A percentile compares a stretch with the other conserved stretches of the same genome.
phyloP scores from a whole-genome alignment of 1,140 invertebrate species.

The Hyles euphorbiae region DNA sequence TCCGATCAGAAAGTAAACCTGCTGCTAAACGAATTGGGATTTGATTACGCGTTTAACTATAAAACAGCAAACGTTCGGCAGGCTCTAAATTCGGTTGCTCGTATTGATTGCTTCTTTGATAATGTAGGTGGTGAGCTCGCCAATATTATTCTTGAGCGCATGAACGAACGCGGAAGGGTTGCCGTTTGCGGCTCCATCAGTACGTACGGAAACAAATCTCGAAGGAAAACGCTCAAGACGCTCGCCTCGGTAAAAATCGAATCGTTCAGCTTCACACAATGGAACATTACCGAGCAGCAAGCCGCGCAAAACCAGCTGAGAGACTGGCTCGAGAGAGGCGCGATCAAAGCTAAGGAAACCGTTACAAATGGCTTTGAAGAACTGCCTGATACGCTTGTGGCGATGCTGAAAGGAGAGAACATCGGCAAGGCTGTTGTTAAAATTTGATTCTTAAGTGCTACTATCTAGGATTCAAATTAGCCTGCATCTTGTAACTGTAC shows the following conservation, averaged over 20 bases:
- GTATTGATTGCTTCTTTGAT: conserved; percentile 77
- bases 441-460: conserved; percentile 36
- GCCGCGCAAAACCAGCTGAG: conserved; percentile 47
- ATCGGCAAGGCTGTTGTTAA: conserved; percentile 76
- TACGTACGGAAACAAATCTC: conserved; percentile 36
- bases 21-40: conserved; percentile 78
- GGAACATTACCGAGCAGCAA: conserved; percentile 67
- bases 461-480: conserved; percentile 9
- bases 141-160: conserved; percentile 70
- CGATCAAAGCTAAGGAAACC: conserved; percentile 73
- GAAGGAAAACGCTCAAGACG: conserved; percentile 47
- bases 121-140: conserved; percentile 79
- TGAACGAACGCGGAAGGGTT: conserved; percentile 76
- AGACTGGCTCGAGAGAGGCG: conserved; percentile 70
- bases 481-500: background rate
- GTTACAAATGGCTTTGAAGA: conserved; percentile 76
- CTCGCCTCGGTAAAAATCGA: conserved; percentile 39
- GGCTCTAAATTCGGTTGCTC: conserved; percentile 73
- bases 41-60: conserved; percentile 83
- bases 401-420: conserved; percentile 73
- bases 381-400: conserved; percentile 74
- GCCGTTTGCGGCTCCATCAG: conserved; percentile 77
- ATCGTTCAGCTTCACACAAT: conserved; percentile 57
- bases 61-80: conserved; percentile 75
- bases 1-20: conserved; percentile 80